Evolutionary conservation across 1,140 invertebrate species (phyloP), one percentile per base, ranked within the genome.

Genomic region (Sitobion miscanthi): DNA sequence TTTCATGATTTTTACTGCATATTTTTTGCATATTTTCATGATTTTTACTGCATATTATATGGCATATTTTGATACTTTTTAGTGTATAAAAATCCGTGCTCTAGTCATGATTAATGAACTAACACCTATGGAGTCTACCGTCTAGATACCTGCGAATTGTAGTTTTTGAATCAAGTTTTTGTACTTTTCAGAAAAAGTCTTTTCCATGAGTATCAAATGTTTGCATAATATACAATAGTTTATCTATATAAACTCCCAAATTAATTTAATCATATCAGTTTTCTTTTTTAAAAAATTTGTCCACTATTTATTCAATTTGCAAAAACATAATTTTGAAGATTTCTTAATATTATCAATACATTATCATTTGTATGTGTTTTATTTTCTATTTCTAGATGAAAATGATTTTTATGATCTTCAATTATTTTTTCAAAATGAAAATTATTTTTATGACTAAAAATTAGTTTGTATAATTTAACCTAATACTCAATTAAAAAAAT

Each of bases 251-350:
- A 20, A 45, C 17, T 21, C 5, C 47, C 14, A 14, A 91, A 11
- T 69, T n/a, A 77, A 77, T 77, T 77, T 77, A 77, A 5, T 35
- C 3, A 91, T 69, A 17, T 77, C 30, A 77, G 14, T 77, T 77
- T 38, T 77, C 30, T 49, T 82, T 23, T 45, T 82, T 30, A 0
- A 49, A 91, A 82, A 69, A 91, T 35, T 47, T 82, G 62, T 91
- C 42, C 62, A 77, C 82, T 47, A 91, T 91, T n/a, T 30, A 90
- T 90, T 77, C 14, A 2, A 91, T 82, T 91, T 82, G 21, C 4
- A 82, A 23, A 38, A 69, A 91, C 30, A 82, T 7, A 14, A 49
- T 77, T 91, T 82, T 91, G 42, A 47, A 82, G n/a, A 5, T 77
- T 77, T 35, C 62, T 77, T 2, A 77, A 77, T 77, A n/a, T n/a